A percentile compares a stretch with the other conserved stretches of the same genome.
Conservation (phyloP, 1,140 invertebrate genomes). For the Metopolophium dirhodum region DNA sequence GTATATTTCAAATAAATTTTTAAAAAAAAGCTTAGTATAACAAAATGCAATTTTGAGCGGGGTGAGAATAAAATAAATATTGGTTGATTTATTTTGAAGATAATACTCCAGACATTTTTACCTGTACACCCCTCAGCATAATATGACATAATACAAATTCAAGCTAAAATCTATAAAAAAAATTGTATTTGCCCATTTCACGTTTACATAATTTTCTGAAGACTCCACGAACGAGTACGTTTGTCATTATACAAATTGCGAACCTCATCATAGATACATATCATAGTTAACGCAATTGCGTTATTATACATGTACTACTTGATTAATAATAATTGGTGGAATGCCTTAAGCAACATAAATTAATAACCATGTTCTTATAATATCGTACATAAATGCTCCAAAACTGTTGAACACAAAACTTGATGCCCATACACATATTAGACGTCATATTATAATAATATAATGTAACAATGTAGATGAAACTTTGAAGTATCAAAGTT, state of each 20-base stretch:
- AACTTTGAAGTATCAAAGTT: constrained; percentile 5
- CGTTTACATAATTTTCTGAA: neutral
- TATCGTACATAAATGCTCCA: neutral
- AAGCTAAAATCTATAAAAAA: neutral
- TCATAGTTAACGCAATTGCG: neutral
- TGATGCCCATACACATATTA: neutral
- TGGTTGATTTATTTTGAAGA: too few species aligned
- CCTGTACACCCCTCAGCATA: too few species aligned
- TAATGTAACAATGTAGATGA: neutral
- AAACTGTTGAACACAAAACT: neutral
- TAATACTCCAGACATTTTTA: too few species aligned
- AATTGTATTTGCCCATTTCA: neutral
- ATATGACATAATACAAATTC: neutral
- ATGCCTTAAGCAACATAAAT: constrained; percentile 12
- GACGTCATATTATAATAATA: too few species aligned
- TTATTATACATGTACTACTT: neutral
- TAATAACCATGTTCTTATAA: neutral
- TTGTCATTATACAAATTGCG: neutral
- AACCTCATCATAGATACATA: neutral
- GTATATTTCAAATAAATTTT: too few species aligned
- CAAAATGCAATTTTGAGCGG: too few species aligned
- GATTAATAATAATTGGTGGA: constrained; percentile 29
- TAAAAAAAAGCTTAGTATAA: too few species aligned
- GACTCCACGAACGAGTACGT: neutral
- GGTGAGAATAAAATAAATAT: too few species aligned